Evolutionary conservation across 1,140 invertebrate species (phyloP), one percentile per base, ranked within the genome.

Genomic region (Agrilus planipennis): DNA sequence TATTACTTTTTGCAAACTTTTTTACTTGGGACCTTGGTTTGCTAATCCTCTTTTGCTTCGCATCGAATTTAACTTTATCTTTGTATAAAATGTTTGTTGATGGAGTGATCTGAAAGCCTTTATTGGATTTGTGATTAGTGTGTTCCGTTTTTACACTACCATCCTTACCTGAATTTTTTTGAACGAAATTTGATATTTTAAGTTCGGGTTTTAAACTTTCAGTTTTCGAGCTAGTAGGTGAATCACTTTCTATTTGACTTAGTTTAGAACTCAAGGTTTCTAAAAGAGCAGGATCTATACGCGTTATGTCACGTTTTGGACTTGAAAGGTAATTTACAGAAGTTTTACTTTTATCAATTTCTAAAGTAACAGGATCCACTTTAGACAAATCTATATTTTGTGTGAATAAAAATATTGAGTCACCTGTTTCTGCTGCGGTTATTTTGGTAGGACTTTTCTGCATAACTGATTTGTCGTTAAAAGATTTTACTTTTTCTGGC

Each of bases 341-440:
- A 12, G 67, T 57, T 35, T 63, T 68, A 39, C 65, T 74, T 56
- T 77, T 78, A 49, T 79, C 73, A 7, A 77, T 64, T 63, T 79
- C 76, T 35, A 78, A 63, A 12, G 76, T 79, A 19, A 78, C 67
- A 0, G 75, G 76, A 61, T 79, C 73, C 9, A 79, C 69, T 57
- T 78, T 77, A 6, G 75, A 78, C 22, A 79, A 60, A 60, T 79
- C 76, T 32, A 79, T 77, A 58, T 79, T 78, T 63, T 79, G 75
- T 0, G 76, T 78, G 49, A 79, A 79, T 7, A 79, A 58, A 55
- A 79, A 78, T 46, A 55, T 49, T 15, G 49, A 41, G 21, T 39
- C 37, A 25, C 52, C 46, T 12, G 42, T 28, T 40, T 54, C 54
- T n/a, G 36, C 42, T 2, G 67, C 69, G 47, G 71, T 73, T 1